Base-by-base conservation (phyloP, 2,797 vertebrate genomes). In the Catamblyrhynchus diadema region DNA sequence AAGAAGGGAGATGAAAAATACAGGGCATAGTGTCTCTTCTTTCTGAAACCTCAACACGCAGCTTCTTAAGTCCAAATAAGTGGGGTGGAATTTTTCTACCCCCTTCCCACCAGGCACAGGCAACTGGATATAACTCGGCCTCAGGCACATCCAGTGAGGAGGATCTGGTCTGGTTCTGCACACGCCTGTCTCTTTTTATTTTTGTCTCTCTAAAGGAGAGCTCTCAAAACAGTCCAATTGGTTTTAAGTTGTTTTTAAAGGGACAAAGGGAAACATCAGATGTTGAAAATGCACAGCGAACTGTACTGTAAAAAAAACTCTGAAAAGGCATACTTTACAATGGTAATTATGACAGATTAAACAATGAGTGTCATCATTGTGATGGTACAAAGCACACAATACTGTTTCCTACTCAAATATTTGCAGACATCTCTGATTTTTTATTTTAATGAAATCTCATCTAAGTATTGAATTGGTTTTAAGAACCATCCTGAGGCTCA, bases 351-450 rank as follows among this genome's bases (percentile, higher is more conserved):
- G 24, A 89, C 61, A 91, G 59, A 91, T 83, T 95, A 93, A 93
- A 94, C 60, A 93, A 90, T 17, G 53, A 87, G 41, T 89, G 89
- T 64, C 87, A 79, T 78, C 79, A 72, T 42, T 77, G 61, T 70
- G 88, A 94, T 77, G 86, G 90, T 81, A 94, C 70, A 92, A 72
- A 54, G 59, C 83, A 92, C 78, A 81, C 51, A 87, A 30, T 44
- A 71, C 69, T 81, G 50, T 86, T 94, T 95, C 86, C 72, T 93
- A 86, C 48, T 92, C 92, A 96, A 96, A 95, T 96, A 96, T 96
- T 95, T 96, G 92, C 81, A 94, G 81, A 88, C 47, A 65, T 80
- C n/a, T 90, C 75, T 14, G 30, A 33, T 83, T 86, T 92, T 96
- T 93, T 84, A 87, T 90, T 95, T 87, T 93, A 91, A 95, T 91